These are phyloP conservation scores for Pocillopora meandrina DNA, from an alignment of 92 coral and sea anemone species.

Conservation along the genomic window DNA sequence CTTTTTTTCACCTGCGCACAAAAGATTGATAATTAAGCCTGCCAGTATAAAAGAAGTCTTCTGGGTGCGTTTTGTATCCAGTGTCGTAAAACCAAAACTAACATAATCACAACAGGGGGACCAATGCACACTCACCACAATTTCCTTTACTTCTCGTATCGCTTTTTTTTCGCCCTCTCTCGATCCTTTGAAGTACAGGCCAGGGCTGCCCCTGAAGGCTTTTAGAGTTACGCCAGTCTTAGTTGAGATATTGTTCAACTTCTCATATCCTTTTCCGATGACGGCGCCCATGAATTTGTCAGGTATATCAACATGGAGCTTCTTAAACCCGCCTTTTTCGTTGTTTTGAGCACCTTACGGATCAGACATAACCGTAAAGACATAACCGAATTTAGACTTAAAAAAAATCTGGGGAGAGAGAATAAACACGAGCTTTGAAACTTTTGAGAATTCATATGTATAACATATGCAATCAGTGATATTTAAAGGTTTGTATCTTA, in stretches of 20 bases:
- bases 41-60: too few relatives aligned
- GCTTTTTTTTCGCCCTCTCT: constrained; percentile 7
- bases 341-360: not conserved
- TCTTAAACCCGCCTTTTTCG: constrained; percentile 6
- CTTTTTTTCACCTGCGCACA: too few relatives aligned
- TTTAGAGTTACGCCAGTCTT: constrained; percentile 12
- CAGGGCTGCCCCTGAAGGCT: not conserved
- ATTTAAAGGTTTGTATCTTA: too few relatives aligned
- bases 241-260: constrained; percentile 6
- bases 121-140: constrained; percentile 7
- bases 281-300: not conserved
- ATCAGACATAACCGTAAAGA: not conserved
- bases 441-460: too few relatives aligned
- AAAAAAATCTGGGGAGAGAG: too few relatives aligned
- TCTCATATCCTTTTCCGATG: constrained; percentile 30
- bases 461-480: too few relatives aligned
- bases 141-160: constrained; percentile 20
- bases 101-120: not conserved
- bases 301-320: constrained; percentile 6
- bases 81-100: too few relatives aligned
- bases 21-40: too few relatives aligned
- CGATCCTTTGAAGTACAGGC: constrained; percentile 13
- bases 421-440: too few relatives aligned
- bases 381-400: not conserved
- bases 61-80: too few relatives aligned